phyloP scores from a whole-genome alignment of 2,888 invertebrate genomes.

The Lycia hirtaria region DNA sequence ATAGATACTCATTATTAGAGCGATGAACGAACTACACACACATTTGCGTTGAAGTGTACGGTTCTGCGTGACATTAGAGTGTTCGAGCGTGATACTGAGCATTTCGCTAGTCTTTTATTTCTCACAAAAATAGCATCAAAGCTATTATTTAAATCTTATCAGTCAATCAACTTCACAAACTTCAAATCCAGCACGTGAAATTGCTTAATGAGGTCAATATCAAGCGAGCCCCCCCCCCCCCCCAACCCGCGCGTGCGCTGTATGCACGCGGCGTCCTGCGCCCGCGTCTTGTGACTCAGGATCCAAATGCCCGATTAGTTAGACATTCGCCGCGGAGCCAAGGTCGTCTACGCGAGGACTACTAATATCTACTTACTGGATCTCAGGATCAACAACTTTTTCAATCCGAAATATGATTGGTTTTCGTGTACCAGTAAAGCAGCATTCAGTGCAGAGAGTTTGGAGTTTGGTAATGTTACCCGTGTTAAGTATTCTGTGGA shows the following conservation, averaged over 20 bases:
- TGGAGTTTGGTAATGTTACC: slow-evolving; percentile 2
- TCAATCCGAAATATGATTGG: slow-evolving; percentile 28
- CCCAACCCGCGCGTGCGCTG: slow-evolving; percentile 54
- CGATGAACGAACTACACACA: no score
- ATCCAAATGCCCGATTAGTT: slow-evolving; percentile 74
- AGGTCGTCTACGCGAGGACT: slow-evolving; percentile 69
- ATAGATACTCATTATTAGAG: no score
- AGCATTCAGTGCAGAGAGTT: slow-evolving; percentile 7
- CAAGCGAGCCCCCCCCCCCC: no score
- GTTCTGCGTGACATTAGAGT: no score
- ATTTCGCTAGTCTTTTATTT: no score
- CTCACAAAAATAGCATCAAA: neutral
- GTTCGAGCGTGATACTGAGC: no score
- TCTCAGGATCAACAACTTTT: slow-evolving; percentile 29
- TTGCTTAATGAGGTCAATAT: slow-evolving; percentile 79
- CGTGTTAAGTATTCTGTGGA: no score
- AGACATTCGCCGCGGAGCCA: slow-evolving; percentile 70
- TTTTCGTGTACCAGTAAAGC: slow-evolving; percentile 13
- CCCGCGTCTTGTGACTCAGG: slow-evolving; percentile 18
- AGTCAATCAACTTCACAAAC: slow-evolving; percentile 40
- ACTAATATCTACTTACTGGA: slow-evolving; percentile 55
- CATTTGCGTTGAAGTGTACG: no score
- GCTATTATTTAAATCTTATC: slow-evolving; percentile 24
- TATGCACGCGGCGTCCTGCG: slow-evolving; percentile 44
- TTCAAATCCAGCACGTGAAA: slow-evolving; percentile 49